Conservation (phyloP, 2,113 vertebrate genomes). For the Eulemur macaco region DNA sequence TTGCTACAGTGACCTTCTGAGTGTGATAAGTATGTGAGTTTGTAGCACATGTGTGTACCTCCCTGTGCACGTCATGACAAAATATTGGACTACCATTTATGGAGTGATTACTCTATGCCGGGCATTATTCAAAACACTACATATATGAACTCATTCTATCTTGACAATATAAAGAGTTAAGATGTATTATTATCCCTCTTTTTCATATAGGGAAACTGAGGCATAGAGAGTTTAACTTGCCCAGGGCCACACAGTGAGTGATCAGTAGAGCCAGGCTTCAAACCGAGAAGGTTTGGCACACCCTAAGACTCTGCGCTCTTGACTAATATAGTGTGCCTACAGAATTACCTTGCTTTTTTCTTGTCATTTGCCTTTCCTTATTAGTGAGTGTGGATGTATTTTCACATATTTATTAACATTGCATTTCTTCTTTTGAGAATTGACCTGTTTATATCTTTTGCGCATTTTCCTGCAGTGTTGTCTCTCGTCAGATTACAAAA, state of each 20-base stretch:
- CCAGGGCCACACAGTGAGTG: not conserved
- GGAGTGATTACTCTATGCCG: not conserved
- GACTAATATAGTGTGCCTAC: not conserved
- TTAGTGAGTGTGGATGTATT: not conserved
- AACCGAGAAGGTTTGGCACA: not conserved
- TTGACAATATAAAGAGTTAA: not conserved
- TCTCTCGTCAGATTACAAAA: not conserved
- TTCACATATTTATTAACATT: not conserved
- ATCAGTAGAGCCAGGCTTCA: not conserved
- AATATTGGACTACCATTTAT: not conserved
- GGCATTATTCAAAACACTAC: not conserved
- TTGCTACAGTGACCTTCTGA: not conserved
- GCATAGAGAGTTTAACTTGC: not conserved
- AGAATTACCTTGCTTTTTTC: not conserved
- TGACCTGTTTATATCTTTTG: not conserved
- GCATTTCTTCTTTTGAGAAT: not conserved
- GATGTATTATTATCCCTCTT: not conserved
- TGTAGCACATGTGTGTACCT: accelerated
- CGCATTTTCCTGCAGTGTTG: not conserved
- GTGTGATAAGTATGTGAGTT: not conserved
- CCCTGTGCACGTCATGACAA: not conserved
- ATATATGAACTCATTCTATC: not conserved
- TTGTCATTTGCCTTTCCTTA: not conserved
- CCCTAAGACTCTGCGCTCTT: not conserved
- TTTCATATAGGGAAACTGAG: not conserved